phyloP scores from a whole-genome alignment of 2,888 invertebrate species.

The Buathra laborator region DNA sequence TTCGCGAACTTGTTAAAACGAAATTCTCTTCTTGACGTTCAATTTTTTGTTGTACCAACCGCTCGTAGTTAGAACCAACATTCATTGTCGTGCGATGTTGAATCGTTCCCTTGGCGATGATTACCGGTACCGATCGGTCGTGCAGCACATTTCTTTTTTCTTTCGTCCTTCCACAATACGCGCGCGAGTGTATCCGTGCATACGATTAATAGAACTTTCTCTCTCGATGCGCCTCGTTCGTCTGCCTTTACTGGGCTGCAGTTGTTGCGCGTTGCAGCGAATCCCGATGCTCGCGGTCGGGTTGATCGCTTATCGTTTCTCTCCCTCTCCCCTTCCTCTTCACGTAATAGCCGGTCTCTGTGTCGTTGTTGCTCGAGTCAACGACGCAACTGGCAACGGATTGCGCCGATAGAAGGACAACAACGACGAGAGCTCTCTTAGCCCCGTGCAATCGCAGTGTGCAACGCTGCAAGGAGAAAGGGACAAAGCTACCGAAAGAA shows the following conservation, averaged over 20 bases:
- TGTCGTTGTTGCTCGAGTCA: constrained; percentile 48
- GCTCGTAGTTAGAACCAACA: constrained; percentile 41
- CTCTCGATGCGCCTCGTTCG: constrained; percentile 69
- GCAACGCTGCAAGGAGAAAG: constrained; percentile 61
- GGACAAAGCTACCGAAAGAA: constrained; percentile 48
- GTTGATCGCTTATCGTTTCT: constrained; percentile 70
- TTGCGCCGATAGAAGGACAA: not conserved
- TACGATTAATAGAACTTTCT: constrained; percentile 75
- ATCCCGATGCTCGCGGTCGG: constrained; percentile 45
- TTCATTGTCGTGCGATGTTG: constrained; percentile 60
- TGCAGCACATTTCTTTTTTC: constrained; percentile 65
- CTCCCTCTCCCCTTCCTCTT: constrained; percentile 42
- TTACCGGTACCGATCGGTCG: constrained; percentile 53
- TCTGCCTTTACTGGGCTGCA: constrained; percentile 60
- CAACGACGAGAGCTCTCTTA: constrained; percentile 1
- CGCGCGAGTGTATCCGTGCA: constrained; percentile 65
- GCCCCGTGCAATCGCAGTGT: constrained; percentile 22
- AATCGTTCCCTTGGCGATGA: constrained; percentile 60
- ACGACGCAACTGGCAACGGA: constrained; percentile 53
- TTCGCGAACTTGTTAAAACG: constrained; percentile 1
- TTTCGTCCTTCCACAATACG: constrained; percentile 68
- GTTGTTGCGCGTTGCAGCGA: constrained; percentile 48
- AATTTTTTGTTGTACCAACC: constrained; percentile 33
- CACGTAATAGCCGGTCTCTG: constrained; percentile 60
- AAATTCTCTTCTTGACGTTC: constrained; percentile 1